Base-by-base conservation (phyloP, 1,140 invertebrate species). In the Zaprionus davidi region DNA sequence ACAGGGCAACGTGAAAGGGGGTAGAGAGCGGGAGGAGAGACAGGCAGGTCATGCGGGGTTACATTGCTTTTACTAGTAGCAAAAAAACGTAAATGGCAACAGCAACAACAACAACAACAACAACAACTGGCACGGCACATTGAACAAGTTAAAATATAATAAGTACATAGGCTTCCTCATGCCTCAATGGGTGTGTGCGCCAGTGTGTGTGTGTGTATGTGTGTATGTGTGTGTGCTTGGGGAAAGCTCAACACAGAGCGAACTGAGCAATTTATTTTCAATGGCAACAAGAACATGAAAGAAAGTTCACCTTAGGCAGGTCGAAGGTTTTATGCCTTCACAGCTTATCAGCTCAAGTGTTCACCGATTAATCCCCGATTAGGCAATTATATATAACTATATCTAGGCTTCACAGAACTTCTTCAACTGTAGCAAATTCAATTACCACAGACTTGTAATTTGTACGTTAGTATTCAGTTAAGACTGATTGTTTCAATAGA, bases 71-170 rank as follows among this genome's bases (percentile, higher is more conserved):
- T 46, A 57, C 55, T 46, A 36, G 57, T 63, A 76, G 65, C 44
- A 58, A n/a, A 44, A 65, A 71, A 60, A 28, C 13, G 15, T 9
- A 41, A 24, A 66, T 3, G 6, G 20, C n/a, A 51, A 58, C 31
- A 63, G 49, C 22, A 66, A 49, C 38, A 66, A 22, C 41, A 7
- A 11, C 51, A 74, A 41, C 58, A 70, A 64, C 38, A 7, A 11
- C 51, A 74, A 51, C 58, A 70, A 70, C 38, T 63, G 41, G 53
- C 20, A 86, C 78, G 71, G 80, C 71, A 88, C 83, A 86, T 88
- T 88, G 80, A 87, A 71, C 83, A 86, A 82, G 70, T 83, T 88
- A 87, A 87, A 88, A 88, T 88, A 86, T 87, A 87, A 86, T 82
- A 87, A 82, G 71, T 62, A 62, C 49, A 80, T 71, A 78, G 77